phyloP scores from a whole-genome alignment of 2,888 invertebrate genomes.

The Muscina levida region DNA sequence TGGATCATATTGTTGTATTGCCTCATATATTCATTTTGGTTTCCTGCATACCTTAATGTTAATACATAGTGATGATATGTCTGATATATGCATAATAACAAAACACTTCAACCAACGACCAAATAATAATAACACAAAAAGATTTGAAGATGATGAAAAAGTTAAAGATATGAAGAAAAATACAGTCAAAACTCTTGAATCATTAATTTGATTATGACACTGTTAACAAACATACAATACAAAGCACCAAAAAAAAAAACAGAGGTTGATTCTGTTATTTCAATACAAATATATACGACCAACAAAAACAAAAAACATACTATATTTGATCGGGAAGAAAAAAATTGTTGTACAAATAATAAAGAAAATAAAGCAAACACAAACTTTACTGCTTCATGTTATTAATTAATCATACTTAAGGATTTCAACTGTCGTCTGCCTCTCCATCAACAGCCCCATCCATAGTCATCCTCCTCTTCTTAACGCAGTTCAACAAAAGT shows the following conservation, averaged over 20 bases:
- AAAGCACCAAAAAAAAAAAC: too few relatives aligned
- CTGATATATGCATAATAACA: conserved; percentile 25
- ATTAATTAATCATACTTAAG: conserved; percentile 65
- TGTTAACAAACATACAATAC: conserved; percentile 38
- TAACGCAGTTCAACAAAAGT: neutral
- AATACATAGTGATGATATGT: conserved; percentile 9
- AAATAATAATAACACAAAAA: conserved; percentile 27
- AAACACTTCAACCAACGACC: conserved; percentile 28
- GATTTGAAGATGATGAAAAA: conserved; percentile 16
- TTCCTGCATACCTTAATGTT: conserved; percentile 10
- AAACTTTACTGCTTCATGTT: conserved; percentile 38
- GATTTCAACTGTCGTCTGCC: conserved; percentile 26
- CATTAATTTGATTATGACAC: conserved; percentile 63
- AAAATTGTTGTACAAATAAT: conserved; percentile 18
- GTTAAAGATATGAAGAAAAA: neutral
- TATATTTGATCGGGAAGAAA: conserved; percentile 20
- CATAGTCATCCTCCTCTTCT: neutral
- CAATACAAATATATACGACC: neutral
- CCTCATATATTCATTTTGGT: conserved; percentile 14
- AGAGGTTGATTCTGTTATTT: conserved; percentile 28
- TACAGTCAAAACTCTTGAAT: conserved; percentile 47
- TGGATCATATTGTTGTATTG: too few relatives aligned
- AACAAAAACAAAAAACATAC: too few relatives aligned
- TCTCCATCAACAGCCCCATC: neutral
- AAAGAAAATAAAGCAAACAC: conserved; percentile 19